Conservation (phyloP, 2,888 invertebrate genomes). For the Stenodera caucasica region DNA sequence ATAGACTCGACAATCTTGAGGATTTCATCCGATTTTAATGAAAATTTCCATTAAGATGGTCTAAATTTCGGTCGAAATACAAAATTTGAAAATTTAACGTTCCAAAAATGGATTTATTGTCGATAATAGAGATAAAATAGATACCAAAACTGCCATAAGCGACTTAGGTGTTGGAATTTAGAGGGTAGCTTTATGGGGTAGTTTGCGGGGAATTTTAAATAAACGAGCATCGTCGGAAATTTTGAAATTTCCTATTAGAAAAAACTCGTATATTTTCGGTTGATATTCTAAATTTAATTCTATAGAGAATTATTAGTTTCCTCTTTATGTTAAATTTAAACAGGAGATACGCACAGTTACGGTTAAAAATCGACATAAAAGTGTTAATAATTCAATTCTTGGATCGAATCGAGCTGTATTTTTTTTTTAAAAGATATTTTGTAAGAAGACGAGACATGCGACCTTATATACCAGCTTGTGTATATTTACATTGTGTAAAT, state of each 20-base stretch:
- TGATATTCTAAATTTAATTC: too few species aligned
- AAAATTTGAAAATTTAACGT: too few species aligned
- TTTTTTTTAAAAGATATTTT: background rate
- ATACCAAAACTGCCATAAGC: background rate
- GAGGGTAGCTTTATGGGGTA: background rate
- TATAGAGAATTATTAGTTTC: too few species aligned
- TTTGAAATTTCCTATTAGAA: background rate
- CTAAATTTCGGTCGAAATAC: too few species aligned
- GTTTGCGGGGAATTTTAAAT: background rate
- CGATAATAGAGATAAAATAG: background rate
- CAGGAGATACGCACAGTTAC: background rate
- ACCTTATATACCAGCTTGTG: slow-evolving; percentile 1
- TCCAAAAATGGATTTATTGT: background rate
- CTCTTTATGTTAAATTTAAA: background rate
- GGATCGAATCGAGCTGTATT: too few species aligned
- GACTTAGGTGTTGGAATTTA: background rate
- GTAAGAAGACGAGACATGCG: background rate
- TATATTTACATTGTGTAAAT: slow-evolving; percentile 4
- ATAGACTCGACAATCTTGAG: background rate
- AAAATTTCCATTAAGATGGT: too few species aligned
- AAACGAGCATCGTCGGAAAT: too few species aligned
- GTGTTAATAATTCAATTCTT: too few species aligned
- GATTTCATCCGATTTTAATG: background rate
- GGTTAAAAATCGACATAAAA: background rate
- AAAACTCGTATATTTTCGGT: too few species aligned